Evolutionary conservation across 2,797 vertebrate species (phyloP).

Genomic region (Myotis vivesi): DNA sequence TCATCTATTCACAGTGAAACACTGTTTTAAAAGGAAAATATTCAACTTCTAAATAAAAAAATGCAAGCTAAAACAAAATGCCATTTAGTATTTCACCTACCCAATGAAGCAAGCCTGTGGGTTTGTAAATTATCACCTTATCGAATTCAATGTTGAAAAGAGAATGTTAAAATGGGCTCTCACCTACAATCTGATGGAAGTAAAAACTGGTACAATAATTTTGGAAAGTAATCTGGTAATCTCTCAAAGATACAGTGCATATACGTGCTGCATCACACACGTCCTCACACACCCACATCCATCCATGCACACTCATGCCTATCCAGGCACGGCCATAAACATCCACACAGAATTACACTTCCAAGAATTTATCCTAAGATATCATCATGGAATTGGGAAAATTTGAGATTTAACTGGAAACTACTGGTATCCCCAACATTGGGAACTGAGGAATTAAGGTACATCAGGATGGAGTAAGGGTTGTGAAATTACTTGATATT

Average conservation of each 20-base stretch:
- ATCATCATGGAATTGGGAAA: not conserved
- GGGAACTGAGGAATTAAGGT: not conserved
- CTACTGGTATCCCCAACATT: not conserved
- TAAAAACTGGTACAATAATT: not conserved
- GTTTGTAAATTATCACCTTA: not conserved
- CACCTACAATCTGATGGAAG: not conserved
- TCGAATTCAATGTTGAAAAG: not conserved
- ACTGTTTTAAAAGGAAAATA: not conserved
- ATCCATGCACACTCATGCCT: not conserved
- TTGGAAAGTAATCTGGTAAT: not conserved
- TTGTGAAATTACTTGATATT: too few relatives aligned
- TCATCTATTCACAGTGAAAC: not conserved
- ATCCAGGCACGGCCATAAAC: not conserved
- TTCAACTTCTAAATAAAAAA: not conserved
- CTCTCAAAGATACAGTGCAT: not conserved
- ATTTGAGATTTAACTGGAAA: not conserved
- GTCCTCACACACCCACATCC: not conserved
- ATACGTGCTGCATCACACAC: fast-evolving
- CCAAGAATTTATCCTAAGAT: not conserved
- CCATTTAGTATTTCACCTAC: not conserved
- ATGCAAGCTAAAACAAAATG: not conserved
- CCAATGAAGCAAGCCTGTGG: not conserved
- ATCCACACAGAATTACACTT: not conserved
- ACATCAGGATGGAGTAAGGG: not conserved
- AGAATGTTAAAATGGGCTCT: not conserved